These are phyloP conservation scores for Zaprionus davidi DNA, from an alignment of 1,140 invertebrate genomes.

Conservation along the genomic window DNA sequence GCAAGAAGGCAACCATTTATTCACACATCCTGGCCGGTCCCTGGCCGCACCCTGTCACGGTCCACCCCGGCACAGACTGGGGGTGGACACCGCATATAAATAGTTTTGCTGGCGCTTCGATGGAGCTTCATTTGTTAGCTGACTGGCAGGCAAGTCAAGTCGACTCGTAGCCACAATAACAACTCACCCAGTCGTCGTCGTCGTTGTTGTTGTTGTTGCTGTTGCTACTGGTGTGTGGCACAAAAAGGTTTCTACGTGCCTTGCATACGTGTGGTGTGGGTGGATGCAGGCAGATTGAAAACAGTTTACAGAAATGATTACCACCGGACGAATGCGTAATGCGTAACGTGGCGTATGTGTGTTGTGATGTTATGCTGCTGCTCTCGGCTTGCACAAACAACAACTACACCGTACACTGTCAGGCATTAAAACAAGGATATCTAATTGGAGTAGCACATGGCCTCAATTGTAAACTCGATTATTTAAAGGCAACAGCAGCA, in stretches of 20 bases:
- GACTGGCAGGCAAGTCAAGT: conserved; percentile 70
- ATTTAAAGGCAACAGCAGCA: conserved; percentile 18
- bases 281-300: conserved; percentile 61
- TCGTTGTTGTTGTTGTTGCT: conserved; percentile 27
- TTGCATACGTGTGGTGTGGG: conserved; percentile 26
- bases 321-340: conserved; percentile 73
- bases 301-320: conserved; percentile 80
- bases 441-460: conserved; percentile 24
- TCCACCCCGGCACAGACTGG: neutral
- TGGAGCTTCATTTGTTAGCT: conserved; percentile 65
- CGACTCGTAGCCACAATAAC: conserved; percentile 35
- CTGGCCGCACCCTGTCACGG: conserved; percentile 21
- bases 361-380: conserved; percentile 41
- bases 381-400: neutral
- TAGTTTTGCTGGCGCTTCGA: conserved; percentile 53
- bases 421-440: neutral
- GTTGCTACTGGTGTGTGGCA: conserved; percentile 7
- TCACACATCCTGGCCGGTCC: conserved; percentile 33
- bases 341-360: conserved; percentile 73
- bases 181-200: neutral
- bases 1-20: conserved; percentile 26
- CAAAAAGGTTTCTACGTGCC: conserved; percentile 57
- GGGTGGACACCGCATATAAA: conserved; percentile 59
- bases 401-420: neutral
- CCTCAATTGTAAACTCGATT: conserved; percentile 41